Evolutionary conservation across 1,140 invertebrate species (phyloP).

Genomic region (Antheraea mylitta): DNA sequence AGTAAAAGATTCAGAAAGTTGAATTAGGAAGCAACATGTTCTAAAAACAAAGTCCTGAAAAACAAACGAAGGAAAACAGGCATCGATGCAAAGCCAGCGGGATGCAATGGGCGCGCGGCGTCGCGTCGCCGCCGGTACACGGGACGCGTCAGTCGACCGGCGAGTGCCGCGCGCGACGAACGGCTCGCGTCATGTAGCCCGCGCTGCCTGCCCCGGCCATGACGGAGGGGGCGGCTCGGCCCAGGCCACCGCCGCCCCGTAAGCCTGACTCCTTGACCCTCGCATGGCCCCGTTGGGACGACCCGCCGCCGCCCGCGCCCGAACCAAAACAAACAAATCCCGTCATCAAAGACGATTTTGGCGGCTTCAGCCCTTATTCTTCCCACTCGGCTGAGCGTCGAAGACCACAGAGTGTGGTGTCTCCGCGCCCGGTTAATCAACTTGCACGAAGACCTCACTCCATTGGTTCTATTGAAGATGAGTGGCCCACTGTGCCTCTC

Average conservation of each 20-base stretch:
- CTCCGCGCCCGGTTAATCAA: conserved; percentile 56
- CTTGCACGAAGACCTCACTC: conserved; percentile 71
- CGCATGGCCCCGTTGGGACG: conserved; percentile 62
- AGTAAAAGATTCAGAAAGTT: not conserved
- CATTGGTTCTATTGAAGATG: conserved; percentile 63
- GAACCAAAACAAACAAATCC: conserved; percentile 53
- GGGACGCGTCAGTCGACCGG: conserved; percentile 58
- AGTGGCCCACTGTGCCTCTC: conserved; percentile 63
- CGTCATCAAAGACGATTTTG: conserved; percentile 71
- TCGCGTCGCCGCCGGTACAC: conserved; percentile 26
- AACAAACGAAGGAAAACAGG: conserved; percentile 32
- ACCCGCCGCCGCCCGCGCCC: conserved; percentile 68
- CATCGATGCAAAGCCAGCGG: conserved; percentile 32
- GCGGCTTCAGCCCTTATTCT: conserved; percentile 79
- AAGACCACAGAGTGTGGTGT: conserved; percentile 72
- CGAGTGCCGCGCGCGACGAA: conserved; percentile 58
- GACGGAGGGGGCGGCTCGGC: conserved; percentile 68
- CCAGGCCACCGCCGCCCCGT: conserved; percentile 69
- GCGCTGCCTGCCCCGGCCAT: conserved; percentile 42
- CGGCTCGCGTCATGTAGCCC: conserved; percentile 50
- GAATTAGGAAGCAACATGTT: conserved; percentile 16
- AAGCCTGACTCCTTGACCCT: conserved; percentile 67
- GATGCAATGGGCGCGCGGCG: conserved; percentile 7
- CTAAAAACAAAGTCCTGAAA: conserved; percentile 14
- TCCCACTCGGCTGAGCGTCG: conserved; percentile 73